Evolutionary conservation across 1,140 invertebrate genomes (phyloP).

Genomic region (Thalassaphorura encarpata): DNA sequence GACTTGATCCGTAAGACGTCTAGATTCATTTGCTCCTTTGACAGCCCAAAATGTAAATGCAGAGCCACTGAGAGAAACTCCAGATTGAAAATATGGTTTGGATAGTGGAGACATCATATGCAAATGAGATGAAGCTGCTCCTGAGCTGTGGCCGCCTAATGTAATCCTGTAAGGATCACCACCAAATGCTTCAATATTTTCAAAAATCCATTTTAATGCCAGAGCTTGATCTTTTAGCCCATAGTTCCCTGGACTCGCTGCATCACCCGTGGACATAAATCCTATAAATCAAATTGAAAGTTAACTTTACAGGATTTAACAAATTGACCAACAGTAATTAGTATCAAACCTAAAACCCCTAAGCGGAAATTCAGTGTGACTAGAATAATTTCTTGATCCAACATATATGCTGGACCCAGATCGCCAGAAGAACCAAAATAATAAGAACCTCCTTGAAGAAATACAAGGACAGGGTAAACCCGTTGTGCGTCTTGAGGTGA

Average conservation of each 20-base stretch:
- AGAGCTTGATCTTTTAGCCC: conserved; percentile 9
- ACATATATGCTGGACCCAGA: conserved; percentile 29
- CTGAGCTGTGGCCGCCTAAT: conserved; percentile 3
- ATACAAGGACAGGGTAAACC: conserved; percentile 46
- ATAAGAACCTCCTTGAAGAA: conserved; percentile 42
- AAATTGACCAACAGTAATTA: not conserved
- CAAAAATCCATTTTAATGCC: conserved; percentile 6
- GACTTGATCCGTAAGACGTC: not conserved
- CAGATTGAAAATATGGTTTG: conserved; percentile 6
- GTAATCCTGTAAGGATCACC: not conserved
- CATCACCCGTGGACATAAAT: conserved; percentile 18
- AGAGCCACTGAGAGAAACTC: conserved; percentile 14
- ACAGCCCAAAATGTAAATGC: conserved; percentile 23
- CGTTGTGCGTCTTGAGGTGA: too few species aligned
- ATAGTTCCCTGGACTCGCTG: conserved; percentile 10
- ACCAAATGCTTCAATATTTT: conserved; percentile 6
- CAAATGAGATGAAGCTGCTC: conserved; percentile 9
- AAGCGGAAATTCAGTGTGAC: conserved; percentile 33
- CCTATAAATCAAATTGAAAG: not conserved
- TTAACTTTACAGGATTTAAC: not conserved
- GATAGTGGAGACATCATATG: conserved; percentile 8
- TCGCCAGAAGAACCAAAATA: conserved; percentile 30
- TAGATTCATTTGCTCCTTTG: not conserved
- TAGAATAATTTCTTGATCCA: conserved; percentile 29
- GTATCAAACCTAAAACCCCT: conserved; percentile 37